Percentiles rank a stretch among this genome's conserved stretches.
These are phyloP conservation scores for Drosophila incognita DNA, from an alignment of 2,888 invertebrate genomes.

Conservation along the genomic window DNA sequence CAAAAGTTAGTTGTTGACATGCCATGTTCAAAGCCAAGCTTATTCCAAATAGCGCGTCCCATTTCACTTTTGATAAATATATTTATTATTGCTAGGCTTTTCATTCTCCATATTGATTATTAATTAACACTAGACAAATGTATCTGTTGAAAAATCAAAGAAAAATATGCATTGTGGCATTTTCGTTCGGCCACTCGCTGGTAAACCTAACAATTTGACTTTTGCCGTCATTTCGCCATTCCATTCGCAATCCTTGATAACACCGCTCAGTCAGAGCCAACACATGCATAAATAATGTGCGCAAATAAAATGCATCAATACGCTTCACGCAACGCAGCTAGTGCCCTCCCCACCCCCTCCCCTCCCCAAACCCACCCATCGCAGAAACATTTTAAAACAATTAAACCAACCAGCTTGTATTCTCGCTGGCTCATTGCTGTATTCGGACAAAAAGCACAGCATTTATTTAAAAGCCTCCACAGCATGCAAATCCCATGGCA, in stretches of 20 bases:
- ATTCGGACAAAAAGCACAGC: constrained; percentile 43
- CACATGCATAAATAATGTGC: constrained; percentile 57
- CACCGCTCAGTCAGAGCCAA: constrained; percentile 37
- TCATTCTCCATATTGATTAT: not conserved
- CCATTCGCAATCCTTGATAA: constrained; percentile 42
- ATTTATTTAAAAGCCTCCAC: constrained; percentile 54
- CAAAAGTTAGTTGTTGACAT: not conserved
- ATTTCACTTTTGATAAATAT: not conserved
- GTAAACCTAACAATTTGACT: constrained; percentile 44
- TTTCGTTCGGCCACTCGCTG: constrained; percentile 16
- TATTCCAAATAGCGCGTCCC: not conserved
- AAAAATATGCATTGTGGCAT: constrained; percentile 23
- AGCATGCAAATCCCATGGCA: constrained; percentile 22
- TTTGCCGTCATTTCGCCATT: constrained; percentile 36
- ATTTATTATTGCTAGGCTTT: not conserved
- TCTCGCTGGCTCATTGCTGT: constrained; percentile 21
- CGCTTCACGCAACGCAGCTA: constrained; percentile 17
- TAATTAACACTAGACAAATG: not conserved
- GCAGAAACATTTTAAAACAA: constrained; percentile 67
- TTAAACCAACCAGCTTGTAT: constrained; percentile 60
- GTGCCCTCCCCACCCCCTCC: no score
- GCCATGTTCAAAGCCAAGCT: not conserved
- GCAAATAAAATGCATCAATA: constrained; percentile 49
- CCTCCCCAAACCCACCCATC: rapidly evolving
- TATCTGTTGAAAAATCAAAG: constrained; percentile 37